Evolutionary conservation across 2,888 invertebrate genomes (phyloP).

Genomic region (Drosophila nigricruria): DNA sequence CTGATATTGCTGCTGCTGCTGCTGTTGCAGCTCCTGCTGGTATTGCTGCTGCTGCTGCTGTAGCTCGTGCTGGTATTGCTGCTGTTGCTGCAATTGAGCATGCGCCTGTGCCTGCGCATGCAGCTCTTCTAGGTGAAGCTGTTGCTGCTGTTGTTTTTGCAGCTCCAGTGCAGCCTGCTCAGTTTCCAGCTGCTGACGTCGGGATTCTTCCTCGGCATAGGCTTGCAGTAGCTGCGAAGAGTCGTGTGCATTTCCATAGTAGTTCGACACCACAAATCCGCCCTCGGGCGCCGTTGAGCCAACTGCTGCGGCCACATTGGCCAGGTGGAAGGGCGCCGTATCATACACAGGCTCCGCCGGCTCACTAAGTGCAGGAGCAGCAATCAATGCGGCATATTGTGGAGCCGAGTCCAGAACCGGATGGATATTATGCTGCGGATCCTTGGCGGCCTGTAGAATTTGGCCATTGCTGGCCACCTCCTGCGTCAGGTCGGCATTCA

Average conservation of each 20-base stretch:
- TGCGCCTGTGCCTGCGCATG: constrained; percentile 48
- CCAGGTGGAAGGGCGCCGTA: constrained; percentile 76
- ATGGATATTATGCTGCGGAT: constrained; percentile 80
- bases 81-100: constrained; percentile 26
- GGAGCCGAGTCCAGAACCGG: constrained; percentile 79
- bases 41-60: constrained; percentile 61
- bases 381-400: constrained; percentile 83
- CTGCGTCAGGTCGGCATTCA: constrained; percentile 82
- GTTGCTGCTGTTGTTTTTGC: constrained; percentile 66
- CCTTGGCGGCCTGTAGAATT: constrained; percentile 83
- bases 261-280: constrained; percentile 84
- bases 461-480: constrained; percentile 85
- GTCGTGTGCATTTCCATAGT: constrained; percentile 81
- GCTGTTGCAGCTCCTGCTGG: constrained; percentile 48
- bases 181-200: constrained; percentile 78
- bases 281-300: constrained; percentile 69
- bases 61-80: constrained; percentile 72
- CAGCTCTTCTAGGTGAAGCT: constrained; percentile 52
- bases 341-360: constrained; percentile 60
- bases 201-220: constrained; percentile 82
- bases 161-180: constrained; percentile 79
- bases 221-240: constrained; percentile 82
- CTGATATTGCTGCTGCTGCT: constrained; percentile 57
- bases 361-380: constrained; percentile 78
- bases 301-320: constrained; percentile 71